Base-by-base conservation (phyloP, 2,888 invertebrate species). In the Idaea dimidiata region DNA sequence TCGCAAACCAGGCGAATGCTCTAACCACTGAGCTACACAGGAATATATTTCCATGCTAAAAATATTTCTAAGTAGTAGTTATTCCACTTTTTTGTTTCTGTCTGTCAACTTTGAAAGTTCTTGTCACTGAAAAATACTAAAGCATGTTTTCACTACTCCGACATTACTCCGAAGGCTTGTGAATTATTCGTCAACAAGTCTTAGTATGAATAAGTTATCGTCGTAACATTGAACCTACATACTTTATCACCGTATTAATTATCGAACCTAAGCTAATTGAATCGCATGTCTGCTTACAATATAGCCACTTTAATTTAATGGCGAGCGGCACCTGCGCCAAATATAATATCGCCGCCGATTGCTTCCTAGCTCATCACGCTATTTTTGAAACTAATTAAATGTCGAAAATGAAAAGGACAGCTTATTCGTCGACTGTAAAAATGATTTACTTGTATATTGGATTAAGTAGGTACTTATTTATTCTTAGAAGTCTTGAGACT, bases 351-450 rank as follows among this genome's bases (percentile, higher is more conserved):
- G 8, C 43, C 10, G 14, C 43, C 43, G 43, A 43, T 43, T 56
- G 62, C 54, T 60, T 58, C 6, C 18, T 33, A 60, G 53, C 55
- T 56, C 62, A 59, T 60, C 57, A 17, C 16, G 43, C 56, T 17
- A 43, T 32, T 60, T 62, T 57, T 8, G 56, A 60, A 59, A 14
- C 58, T 65, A 59, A 60, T 59, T 62, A 55, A 58, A 58, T 55
- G 58, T 56, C 6, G 60, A 53, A 60, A 62, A 65, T 59, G 6
- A 55, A 65, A 60, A 7, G 43, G 14, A 43, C 43, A 43, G 43
- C 14, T 43, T 10, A 3, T 43, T 43, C 43, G 10, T 43, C 10
- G 43, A 43, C 43, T 43, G 43, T 43, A 43, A 43, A 43, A 14
- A 43, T 8, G 10, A 43, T 43, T 43, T 43, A 43, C 43, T 43